Evolutionary conservation across 92 coral and sea anemone genomes (phyloP).

Genomic region (Muricea muricata): DNA sequence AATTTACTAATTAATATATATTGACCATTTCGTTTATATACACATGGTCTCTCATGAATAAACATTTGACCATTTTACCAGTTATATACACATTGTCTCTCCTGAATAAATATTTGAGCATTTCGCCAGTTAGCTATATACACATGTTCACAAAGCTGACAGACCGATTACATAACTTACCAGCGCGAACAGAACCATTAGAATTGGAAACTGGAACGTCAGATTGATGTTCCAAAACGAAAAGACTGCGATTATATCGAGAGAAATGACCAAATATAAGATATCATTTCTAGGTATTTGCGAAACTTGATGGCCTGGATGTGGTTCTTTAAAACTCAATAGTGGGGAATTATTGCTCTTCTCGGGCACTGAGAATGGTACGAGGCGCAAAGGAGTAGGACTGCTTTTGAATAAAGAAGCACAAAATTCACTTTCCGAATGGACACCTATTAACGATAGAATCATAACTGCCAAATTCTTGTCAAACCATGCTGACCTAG

Average conservation of each 20-base stretch:
- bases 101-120: too few relatives aligned
- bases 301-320: slow-evolving; percentile 51
- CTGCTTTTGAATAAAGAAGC: slow-evolving; percentile 35
- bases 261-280: slow-evolving; percentile 32
- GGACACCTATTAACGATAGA: slow-evolving; percentile 53
- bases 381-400: slow-evolving; percentile 60
- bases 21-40: too few relatives aligned
- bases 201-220: slow-evolving; percentile 60
- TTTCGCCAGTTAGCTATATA: too few relatives aligned
- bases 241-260: slow-evolving; percentile 53
- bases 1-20: too few relatives aligned
- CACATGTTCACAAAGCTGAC: slow-evolving; percentile 38
- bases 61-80: too few relatives aligned
- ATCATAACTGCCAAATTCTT: slow-evolving; percentile 42
- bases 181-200: slow-evolving; percentile 48
- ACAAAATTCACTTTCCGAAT: slow-evolving; percentile 35
- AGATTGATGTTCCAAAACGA: slow-evolving; percentile 51
- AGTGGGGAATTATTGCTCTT: slow-evolving; percentile 51
- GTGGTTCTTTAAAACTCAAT: slow-evolving; percentile 12
- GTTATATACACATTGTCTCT: too few relatives aligned
- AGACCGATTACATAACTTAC: slow-evolving; percentile 32
- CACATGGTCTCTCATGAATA: too few relatives aligned
- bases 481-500: too few relatives aligned
- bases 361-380: slow-evolving; percentile 54
- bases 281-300: slow-evolving; percentile 40